Conservation (phyloP, 2,888 invertebrate species). For the Agrochola litura region DNA sequence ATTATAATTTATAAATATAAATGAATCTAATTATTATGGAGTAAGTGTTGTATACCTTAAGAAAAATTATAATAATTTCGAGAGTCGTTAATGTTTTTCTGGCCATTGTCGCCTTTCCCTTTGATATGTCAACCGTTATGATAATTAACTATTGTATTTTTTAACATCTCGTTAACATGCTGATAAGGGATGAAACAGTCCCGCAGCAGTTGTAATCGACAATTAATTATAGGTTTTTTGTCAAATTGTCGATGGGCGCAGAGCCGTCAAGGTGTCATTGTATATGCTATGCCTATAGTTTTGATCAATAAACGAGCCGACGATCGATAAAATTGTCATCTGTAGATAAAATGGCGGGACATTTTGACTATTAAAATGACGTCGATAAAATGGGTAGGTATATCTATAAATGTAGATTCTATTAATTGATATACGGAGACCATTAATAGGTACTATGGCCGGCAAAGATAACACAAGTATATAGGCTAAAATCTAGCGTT, state of each 20-base stretch:
- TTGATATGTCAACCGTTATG: conserved; percentile 27
- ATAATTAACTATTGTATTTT: conserved; percentile 5
- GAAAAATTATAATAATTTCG: conserved; percentile 29
- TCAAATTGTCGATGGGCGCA: conserved; percentile 11
- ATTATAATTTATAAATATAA: conserved; percentile 32
- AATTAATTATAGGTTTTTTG: conserved; percentile 40
- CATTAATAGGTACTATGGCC: neutral
- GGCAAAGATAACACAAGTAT: neutral
- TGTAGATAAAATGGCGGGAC: conserved; percentile 20
- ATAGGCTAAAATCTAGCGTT: neutral
- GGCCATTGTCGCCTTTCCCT: conserved; percentile 7
- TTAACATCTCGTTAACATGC: conserved; percentile 30
- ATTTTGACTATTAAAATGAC: neutral
- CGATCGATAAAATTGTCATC: conserved; percentile 41
- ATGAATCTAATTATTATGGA: conserved; percentile 21
- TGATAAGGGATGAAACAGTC: conserved; percentile 33
- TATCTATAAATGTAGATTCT: neutral
- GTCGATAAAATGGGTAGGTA: neutral
- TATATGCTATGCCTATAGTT: conserved; percentile 29
- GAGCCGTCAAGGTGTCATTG: conserved; percentile 35
- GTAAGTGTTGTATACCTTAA: conserved; percentile 18
- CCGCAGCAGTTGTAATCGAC: conserved; percentile 42
- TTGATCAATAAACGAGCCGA: conserved; percentile 12
- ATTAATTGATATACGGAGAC: neutral
- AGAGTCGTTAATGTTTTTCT: neutral